phyloP scores from a whole-genome alignment of 2,888 invertebrate species.

The Sphaeridia pumilis region DNA sequence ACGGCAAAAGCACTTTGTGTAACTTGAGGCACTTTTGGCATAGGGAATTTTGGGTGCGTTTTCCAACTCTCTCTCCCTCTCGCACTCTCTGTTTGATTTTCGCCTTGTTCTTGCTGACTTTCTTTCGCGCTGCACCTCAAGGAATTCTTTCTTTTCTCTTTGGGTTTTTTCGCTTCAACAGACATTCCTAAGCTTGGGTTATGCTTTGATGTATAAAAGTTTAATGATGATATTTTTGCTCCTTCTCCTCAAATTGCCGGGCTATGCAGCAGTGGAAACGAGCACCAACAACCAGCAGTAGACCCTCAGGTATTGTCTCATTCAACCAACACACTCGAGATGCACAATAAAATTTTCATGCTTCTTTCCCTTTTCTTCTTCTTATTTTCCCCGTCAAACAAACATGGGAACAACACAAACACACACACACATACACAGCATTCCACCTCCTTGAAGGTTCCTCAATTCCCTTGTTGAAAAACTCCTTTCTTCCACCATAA shows the following conservation, averaged over 20 bases:
- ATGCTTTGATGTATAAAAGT: constrained; percentile 36
- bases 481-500: too few relatives aligned
- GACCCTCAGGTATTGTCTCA: constrained; percentile 24
- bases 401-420: too few relatives aligned
- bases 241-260: constrained; percentile 22
- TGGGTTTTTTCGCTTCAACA: constrained; percentile 27
- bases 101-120: background rate
- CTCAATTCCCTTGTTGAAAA: too few relatives aligned
- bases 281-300: too few relatives aligned
- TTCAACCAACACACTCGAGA: constrained; percentile 12
- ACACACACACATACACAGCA: too few relatives aligned
- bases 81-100: too few relatives aligned
- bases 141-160: constrained; percentile 1
- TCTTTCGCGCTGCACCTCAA: constrained; percentile 9
- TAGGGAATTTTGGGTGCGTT: too few relatives aligned
- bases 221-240: constrained; percentile 36
- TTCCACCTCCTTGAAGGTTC: too few relatives aligned
- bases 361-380: background rate
- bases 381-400: background rate
- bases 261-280: too few relatives aligned
- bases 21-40: too few relatives aligned
- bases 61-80: too few relatives aligned
- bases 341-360: constrained; percentile 19
- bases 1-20: too few relatives aligned
- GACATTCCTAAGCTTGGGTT: constrained; percentile 28